Evolutionary conservation across 2,797 vertebrate genomes (phyloP).

Genomic region (Catostomus latipinnis): DNA sequence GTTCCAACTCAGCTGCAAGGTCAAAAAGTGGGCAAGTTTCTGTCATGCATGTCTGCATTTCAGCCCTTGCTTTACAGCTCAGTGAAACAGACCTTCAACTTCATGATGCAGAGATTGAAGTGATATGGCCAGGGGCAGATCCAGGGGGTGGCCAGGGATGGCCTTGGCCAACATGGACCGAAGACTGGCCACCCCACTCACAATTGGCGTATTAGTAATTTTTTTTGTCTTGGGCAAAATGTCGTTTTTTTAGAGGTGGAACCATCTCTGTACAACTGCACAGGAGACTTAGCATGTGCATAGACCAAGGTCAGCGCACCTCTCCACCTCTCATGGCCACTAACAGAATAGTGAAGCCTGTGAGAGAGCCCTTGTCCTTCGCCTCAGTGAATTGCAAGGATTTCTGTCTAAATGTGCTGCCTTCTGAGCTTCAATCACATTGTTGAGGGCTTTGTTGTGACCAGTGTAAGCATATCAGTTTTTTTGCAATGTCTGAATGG

Average conservation of each 20-base stretch:
- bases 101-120: conserved; percentile 8
- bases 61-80: not conserved
- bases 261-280: too few relatives aligned
- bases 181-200: too few relatives aligned
- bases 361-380: conserved; percentile 27
- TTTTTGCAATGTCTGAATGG: conserved; percentile 1
- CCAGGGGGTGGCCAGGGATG: too few relatives aligned
- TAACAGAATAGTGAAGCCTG: conserved; percentile 16
- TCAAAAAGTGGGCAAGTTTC: conserved; percentile 27
- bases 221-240: too few relatives aligned
- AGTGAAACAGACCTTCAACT: conserved; percentile 9
- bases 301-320: too few relatives aligned
- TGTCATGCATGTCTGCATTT: not conserved
- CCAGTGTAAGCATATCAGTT: not conserved
- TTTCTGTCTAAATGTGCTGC: not conserved
- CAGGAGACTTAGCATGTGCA: too few relatives aligned
- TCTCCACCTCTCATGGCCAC: not conserved
- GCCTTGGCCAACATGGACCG: too few relatives aligned
- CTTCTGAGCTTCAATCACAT: not conserved
- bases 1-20: conserved; percentile 10
- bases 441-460: conserved; percentile 44
- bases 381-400: conserved; percentile 7
- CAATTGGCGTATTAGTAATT: too few relatives aligned
- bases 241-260: too few relatives aligned
- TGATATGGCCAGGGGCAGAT: not conserved